Base-by-base conservation (phyloP, 2,888 invertebrate species). In the Andrena haemorrhoa region DNA sequence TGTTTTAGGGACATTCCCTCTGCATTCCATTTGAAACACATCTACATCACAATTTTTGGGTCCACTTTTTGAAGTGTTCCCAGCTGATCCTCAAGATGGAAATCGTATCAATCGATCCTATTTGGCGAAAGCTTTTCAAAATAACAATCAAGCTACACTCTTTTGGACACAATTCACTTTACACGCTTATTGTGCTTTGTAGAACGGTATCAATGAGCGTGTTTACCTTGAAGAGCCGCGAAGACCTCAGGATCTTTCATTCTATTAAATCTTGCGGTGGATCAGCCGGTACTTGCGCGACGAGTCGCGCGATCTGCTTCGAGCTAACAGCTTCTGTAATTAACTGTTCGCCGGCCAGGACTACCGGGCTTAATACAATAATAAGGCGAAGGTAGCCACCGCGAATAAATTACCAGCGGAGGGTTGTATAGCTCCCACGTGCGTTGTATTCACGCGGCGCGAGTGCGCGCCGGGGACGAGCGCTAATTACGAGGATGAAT, bases 401-500 rank as follows among this genome's bases (percentile, higher is more conserved):
- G 84, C 88, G 90, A 91, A 91, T 91, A 89, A 89, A 90, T 91
- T 90, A 91, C 79, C 77, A 23, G 65, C 35, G 26, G 58, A 80
- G 81, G 86, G 78, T 86, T 83, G 86, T 84, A 89, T 85, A 86
- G 89, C 87, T 90, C 90, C 90, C 89, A 71, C 83, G 89, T 84
- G 90, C 89, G 89, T 87, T 87, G 89, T 90, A 90, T 90, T 90
- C 89, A 88, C 87, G 86, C 87, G 85, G 87, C 88, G 87, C 85
- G 87, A 84, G 79, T 82, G 73, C 84, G 80, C 82, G 81, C 71
- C 79, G 77, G 85, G 86, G 85, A 88, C 87, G 88, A 80, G 86
- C 89, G 89, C 90, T 90, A 90, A 90, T 90, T 90, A 90, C 88
- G 86, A 88, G 88, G 89, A 90, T 86, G 90, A 90, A 90, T 89